Conservation (phyloP, 1,140 invertebrate genomes). For the Calliphora vicina region DNA sequence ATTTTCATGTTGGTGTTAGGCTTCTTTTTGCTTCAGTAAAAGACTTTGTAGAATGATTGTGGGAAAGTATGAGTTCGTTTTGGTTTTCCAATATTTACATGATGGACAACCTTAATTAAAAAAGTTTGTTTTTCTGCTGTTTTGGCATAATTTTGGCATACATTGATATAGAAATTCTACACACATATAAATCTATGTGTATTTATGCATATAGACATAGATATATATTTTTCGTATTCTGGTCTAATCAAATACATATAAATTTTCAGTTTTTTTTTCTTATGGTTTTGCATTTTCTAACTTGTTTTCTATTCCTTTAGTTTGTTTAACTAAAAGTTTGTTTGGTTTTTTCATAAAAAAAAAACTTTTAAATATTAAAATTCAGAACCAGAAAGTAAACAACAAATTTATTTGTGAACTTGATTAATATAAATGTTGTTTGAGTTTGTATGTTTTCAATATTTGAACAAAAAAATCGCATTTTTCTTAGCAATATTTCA, state of each 20-base stretch:
- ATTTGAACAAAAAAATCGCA: too few species aligned
- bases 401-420: too few species aligned
- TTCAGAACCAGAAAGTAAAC: background rate
- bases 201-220: background rate
- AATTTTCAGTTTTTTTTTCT: background rate
- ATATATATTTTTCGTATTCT: background rate
- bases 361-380: background rate
- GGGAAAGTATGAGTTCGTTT: too few species aligned
- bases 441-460: too few species aligned
- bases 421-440: too few species aligned
- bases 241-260: background rate
- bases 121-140: slow-evolving; percentile 8
- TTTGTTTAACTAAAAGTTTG: background rate
- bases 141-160: background rate
- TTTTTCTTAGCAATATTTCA: too few species aligned
- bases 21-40: background rate
- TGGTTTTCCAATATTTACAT: slow-evolving; percentile 3
- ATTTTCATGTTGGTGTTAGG: background rate
- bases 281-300: background rate
- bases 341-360: background rate
- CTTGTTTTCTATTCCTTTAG: background rate
- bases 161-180: background rate
- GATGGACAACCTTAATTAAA: slow-evolving; percentile 16
- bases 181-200: background rate
- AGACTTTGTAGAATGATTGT: too few species aligned